Evolutionary conservation across 2,113 vertebrate species (phyloP).

Genomic region (Mustelus asterias): DNA sequence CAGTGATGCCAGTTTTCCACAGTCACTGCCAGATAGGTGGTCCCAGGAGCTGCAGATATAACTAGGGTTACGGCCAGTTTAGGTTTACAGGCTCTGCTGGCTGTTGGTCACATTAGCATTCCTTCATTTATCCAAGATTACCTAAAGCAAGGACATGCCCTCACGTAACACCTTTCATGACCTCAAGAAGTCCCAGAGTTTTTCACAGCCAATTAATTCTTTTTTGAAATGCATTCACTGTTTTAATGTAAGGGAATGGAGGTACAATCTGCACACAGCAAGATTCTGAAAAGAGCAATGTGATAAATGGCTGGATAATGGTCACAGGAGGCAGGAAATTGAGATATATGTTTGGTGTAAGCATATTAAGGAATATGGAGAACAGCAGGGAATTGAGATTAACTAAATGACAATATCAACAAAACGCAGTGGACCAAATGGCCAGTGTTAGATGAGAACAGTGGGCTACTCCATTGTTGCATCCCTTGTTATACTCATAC

Average conservation of each 20-base stretch:
- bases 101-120: neutral
- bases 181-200: neutral
- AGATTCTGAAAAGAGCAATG: neutral
- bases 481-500: neutral
- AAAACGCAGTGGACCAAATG: no score
- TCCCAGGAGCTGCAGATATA: neutral
- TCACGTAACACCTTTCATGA: neutral
- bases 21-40: neutral
- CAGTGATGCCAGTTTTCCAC: neutral
- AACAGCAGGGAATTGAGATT: neutral
- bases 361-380: neutral
- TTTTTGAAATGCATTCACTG: neutral
- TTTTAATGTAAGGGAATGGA: neutral
- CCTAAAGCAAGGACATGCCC: neutral
- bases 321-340: neutral
- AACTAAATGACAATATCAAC: neutral
- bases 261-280: neutral
- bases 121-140: neutral
- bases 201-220: neutral
- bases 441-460: neutral
- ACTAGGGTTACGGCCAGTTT: neutral
- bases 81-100: neutral
- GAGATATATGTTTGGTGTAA: neutral
- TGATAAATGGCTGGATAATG: neutral
- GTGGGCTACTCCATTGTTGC: neutral